Conservation (phyloP, 2,113 vertebrate species). For the Mesocricetus auratus region DNA sequence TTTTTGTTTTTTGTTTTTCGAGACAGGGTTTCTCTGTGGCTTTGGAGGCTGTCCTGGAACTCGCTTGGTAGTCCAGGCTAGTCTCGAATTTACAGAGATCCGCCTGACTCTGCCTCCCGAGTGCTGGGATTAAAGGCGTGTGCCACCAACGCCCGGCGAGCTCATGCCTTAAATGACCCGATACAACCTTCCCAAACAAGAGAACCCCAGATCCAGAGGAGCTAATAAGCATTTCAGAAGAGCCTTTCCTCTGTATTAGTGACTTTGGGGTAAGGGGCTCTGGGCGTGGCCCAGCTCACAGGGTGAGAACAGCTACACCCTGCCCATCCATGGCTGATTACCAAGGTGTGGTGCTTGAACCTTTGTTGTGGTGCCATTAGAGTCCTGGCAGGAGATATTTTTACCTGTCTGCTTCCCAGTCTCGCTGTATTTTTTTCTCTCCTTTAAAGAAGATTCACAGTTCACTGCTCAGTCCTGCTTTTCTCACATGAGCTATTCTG, state of each 20-base stretch:
- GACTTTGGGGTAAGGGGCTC: neutral
- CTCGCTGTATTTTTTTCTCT: slow-evolving; percentile 23
- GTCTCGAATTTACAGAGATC: too few species aligned
- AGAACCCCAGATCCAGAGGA: neutral
- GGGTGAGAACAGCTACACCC: neutral
- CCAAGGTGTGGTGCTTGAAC: neutral
- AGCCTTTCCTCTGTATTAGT: neutral
- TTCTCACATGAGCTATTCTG: slow-evolving; percentile 76
- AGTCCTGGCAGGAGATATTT: slow-evolving; percentile 69
- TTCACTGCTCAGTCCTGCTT: slow-evolving; percentile 64
- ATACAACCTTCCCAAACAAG: neutral
- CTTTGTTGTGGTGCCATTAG: neutral
- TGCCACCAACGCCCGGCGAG: too few species aligned
- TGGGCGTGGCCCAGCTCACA: neutral
- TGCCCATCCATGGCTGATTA: neutral
- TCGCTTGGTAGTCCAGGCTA: too few species aligned
- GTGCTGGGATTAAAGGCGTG: too few species aligned
- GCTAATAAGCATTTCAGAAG: neutral
- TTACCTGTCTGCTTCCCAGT: slow-evolving; percentile 74
- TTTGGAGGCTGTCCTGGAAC: too few species aligned
- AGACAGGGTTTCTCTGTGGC: too few species aligned
- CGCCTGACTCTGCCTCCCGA: too few species aligned
- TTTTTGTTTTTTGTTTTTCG: too few species aligned
- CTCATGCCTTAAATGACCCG: neutral
- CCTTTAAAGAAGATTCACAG: slow-evolving; percentile 77